phyloP scores from a whole-genome alignment of 92 coral and sea anemone species.

The Ricordea florida region DNA sequence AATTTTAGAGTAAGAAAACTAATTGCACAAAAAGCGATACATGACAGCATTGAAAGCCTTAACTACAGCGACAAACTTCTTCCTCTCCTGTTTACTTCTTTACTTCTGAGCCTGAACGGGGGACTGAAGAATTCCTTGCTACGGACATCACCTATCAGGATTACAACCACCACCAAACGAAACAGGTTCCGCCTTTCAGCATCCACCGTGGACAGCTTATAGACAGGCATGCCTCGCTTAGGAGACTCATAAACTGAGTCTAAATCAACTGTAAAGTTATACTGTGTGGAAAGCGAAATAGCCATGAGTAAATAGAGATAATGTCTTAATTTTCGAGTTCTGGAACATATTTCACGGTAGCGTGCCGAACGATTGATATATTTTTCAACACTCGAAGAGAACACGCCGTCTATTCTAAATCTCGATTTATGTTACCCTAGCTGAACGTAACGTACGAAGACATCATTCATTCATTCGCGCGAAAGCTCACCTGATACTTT shows the following conservation, averaged over 20 bases:
- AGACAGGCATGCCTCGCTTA: conserved; percentile 78
- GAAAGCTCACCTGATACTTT: too few relatives aligned
- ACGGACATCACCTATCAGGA: conserved; percentile 71
- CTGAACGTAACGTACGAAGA: too few relatives aligned
- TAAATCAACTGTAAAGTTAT: conserved; percentile 87
- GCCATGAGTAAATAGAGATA: too few relatives aligned
- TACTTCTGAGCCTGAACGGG: conserved; percentile 77
- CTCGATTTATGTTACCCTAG: too few relatives aligned
- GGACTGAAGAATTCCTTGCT: conserved; percentile 76
- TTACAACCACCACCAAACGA: conserved; percentile 65
- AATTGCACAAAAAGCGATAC: too few relatives aligned
- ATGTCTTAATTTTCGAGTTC: too few relatives aligned
- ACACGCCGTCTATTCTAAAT: too few relatives aligned
- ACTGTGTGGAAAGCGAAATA: conserved; percentile 55
- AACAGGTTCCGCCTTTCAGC: conserved; percentile 84
- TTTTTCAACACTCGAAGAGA: too few relatives aligned
- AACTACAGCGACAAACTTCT: conserved; percentile 14
- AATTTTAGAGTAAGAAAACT: too few relatives aligned
- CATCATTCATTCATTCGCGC: too few relatives aligned
- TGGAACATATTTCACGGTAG: too few relatives aligned
- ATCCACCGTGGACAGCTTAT: conserved; percentile 97
- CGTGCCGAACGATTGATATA: too few relatives aligned
- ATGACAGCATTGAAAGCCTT: background rate
- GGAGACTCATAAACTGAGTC: conserved; percentile 91
- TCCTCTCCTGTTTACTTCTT: conserved; percentile 27